Conservation (phyloP, 2,888 invertebrate species). For the Latheticus oryzae region DNA sequence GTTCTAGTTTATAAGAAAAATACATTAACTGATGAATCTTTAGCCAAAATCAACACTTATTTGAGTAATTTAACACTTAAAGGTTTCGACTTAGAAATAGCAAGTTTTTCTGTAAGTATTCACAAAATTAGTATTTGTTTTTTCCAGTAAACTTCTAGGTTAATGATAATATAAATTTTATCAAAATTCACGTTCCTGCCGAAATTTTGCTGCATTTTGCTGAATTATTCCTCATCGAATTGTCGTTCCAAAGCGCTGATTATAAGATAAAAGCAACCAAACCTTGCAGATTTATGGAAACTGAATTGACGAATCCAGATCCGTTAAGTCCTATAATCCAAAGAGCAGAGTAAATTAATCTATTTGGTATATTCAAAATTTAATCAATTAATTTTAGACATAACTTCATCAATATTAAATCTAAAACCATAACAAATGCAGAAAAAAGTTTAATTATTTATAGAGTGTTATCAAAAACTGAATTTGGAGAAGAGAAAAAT, state of each 20-base stretch:
- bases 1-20: slow-evolving; percentile 48
- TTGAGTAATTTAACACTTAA: slow-evolving; percentile 51
- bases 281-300: slow-evolving; percentile 50
- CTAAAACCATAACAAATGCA: slow-evolving; percentile 52
- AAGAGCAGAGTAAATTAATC: slow-evolving; percentile 54
- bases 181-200: slow-evolving; percentile 59
- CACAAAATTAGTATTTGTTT: neutral
- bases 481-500: slow-evolving; percentile 51
- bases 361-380: no score
- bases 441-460: slow-evolving; percentile 60
- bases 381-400: no score
- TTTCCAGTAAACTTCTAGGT: slow-evolving; percentile 12
- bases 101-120: slow-evolving; percentile 42
- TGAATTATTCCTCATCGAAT: slow-evolving; percentile 50
- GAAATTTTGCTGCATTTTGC: slow-evolving; percentile 49
- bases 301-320: slow-evolving; percentile 50
- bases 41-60: slow-evolving; percentile 47
- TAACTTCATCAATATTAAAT: no score
- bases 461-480: slow-evolving; percentile 53
- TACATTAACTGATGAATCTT: slow-evolving; percentile 5
- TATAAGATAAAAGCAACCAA: slow-evolving; percentile 42
- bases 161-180: slow-evolving; percentile 12
- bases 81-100: slow-evolving; percentile 51
- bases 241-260: slow-evolving; percentile 48
- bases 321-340: slow-evolving; percentile 44